Evolutionary conservation across 2,113 vertebrate species (phyloP), one percentile per base, ranked within the genome.

Genomic region (Epinephelus cyanopodus): DNA sequence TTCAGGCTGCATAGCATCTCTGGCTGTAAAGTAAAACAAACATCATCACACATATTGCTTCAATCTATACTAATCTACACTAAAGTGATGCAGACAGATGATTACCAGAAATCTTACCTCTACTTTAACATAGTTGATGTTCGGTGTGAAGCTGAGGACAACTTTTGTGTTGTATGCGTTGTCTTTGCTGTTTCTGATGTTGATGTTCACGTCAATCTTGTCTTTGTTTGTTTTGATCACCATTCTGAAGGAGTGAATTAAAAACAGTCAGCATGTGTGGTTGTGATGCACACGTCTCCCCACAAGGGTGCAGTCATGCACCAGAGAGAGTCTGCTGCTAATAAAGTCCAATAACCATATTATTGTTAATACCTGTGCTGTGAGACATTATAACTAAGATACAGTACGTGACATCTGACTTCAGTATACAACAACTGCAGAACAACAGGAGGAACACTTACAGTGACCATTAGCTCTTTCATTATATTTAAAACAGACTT

Each of bases 91-190:
- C 58, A 5, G 58, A 62, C 0, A 9, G 33, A 5, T 11, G 17
- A 58, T 18, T 9, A 23, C 6, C 1, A 6, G 19, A 17, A 72
- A 63, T 52, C 92, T 83, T 93, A 99, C 98, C 97, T 99, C 97
- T 39, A 96, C 96, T 91, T 96, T 97, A 21, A 96, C 95, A 66
- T 96, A 98, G 89, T 99, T 97, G 85, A 99, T 97, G 93, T 99
- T 99, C 61, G 96, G 92, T 29, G 97, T 96, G 89, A 97, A 96
- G 37, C 92, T 95, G 73, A 97, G 89, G 13, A 90, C 87, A 47
- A 97, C 96, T 74, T 96, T 98, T 45, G 98, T 96, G 86, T 99
- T 99, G 91, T 99, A 99, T 1, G 98, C 98, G 27, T 96, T 98
- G 87, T 99, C 98, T 89, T 95, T 94, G 65, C 94, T 96, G 91